These are phyloP conservation scores for Helarctos malayanus DNA, from an alignment of 2,797 vertebrate species.

Conservation along the genomic window DNA sequence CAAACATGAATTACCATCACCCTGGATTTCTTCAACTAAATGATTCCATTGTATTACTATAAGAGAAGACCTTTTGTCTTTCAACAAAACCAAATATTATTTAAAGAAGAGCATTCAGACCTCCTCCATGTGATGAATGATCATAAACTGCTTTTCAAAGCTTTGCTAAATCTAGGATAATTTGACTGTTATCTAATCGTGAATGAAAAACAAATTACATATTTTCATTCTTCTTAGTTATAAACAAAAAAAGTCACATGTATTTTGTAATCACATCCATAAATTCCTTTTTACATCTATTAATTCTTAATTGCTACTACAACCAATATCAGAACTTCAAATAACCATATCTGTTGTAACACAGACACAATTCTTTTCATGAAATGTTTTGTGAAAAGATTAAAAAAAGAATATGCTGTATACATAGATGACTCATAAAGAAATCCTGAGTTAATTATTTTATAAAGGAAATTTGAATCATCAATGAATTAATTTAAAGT, in stretches of 20 bases:
- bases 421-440: not conserved
- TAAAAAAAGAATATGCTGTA: not conserved
- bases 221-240: not conserved
- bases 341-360: not conserved
- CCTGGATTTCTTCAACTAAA: not conserved
- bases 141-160: not conserved
- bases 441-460: not conserved
- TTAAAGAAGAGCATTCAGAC: not conserved
- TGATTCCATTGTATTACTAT: not conserved
- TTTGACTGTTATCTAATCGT: not conserved
- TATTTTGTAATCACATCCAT: not conserved
- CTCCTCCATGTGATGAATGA: not conserved
- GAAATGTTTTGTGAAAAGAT: not conserved
- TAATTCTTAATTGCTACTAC: not conserved
- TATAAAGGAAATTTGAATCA: not conserved
- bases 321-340: not conserved
- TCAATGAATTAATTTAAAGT: not conserved
- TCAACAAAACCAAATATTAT: not conserved
- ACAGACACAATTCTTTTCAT: not conserved
- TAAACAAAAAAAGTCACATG: not conserved
- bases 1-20: not conserved
- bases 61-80: not conserved
- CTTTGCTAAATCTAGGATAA: not conserved
- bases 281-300: not conserved
- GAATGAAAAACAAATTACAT: not conserved